Base-by-base conservation (phyloP, 1,140 invertebrate species). In the Hyles euphorbiae region DNA sequence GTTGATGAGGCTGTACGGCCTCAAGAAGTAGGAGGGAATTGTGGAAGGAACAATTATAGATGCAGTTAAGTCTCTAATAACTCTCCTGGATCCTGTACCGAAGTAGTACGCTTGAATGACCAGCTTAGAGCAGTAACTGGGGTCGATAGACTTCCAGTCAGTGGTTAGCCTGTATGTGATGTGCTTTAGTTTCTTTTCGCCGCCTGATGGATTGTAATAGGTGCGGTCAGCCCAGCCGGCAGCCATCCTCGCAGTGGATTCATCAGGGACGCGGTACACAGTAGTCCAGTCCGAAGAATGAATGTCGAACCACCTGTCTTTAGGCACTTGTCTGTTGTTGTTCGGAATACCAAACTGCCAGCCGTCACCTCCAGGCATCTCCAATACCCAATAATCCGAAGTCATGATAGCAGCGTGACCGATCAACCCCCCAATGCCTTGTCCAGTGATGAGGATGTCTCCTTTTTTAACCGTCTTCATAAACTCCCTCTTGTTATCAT, bases 71-170 rank as follows among this genome's bases (percentile, higher is more conserved):
- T 78, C 56, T 45, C 46, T 72, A n/a, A 81, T 72, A 6, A 74
- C 72, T 45, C 68, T 70, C 40, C 63, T 73, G 32, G 62, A 68
- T 7, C 78, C 76, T 32, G 77, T 78, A 6, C 79, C 79, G 40
- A 61, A 82, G 36, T 76, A 79, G 58, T 79, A 83, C 8, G 80
- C 80, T 51, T 83, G 78, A 34, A 81, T 55, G 5, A 83, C 78
- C 3, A 83, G 67, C 48, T 83, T 83, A 1, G 80, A 81, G 60
- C 79, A 80, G 53, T 82, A 82, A 32, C 79, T 81, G 0, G 78
- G 76, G 43, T 83, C 76, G 8, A 43, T 71, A 3, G 68, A 72
- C 60, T 65, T 59, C n/a, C 78, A 56, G 47, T 78, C 61, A 0
- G 72, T 47, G 3, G 66, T 72, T 47, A 79, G 56, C 50, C 57